Evolutionary conservation across 2,113 vertebrate species (phyloP), one percentile per base, ranked within the genome.

Genomic region (Machaerirhynchus nigripectus): DNA sequence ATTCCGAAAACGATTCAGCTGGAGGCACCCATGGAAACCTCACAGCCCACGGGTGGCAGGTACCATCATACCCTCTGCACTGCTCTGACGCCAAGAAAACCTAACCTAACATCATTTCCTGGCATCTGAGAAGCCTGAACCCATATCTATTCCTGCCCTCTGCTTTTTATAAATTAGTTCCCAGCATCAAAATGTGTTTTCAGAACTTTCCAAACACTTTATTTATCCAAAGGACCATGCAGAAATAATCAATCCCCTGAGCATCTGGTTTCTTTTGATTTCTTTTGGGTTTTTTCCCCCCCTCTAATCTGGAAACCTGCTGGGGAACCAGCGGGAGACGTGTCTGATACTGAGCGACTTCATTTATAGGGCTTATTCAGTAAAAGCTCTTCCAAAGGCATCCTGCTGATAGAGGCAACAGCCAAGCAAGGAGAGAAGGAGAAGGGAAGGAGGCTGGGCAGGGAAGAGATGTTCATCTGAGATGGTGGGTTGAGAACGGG

Each of bases 191-290:
- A 84, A 67, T 40, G 68, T 37, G 52, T 47, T 89, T 84, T 82
- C 83, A 89, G 78, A 78, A 82, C 74, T 93, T 94, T 55, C 84
- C 90, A 84, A 96, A 85, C 90, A 94, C 94, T 93, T 96, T 95
- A 94, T 97, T 94, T 93, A 73, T 94, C 90, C 90, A 44, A 26
- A 56, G 61, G 53, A 93, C 93, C 84, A 65, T 22, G 61, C 87
- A 95, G 57, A 49, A 91, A 89, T 94, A 91, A 96, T 95, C 91
- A 95, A 89, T 96, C 57, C 84, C 49, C 27, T 23, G 18, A 95
- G 89, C 96, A 96, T 95, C 89, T 95, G 94, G 89, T 87, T 95
- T 55, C 89, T 82, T 94, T 94, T 91, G 84, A 87, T 95, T 94
- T 90, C 64, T 73, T 78, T 84, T 59, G 5, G 13, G 13, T 37